These are phyloP conservation scores for Paralichthys olivaceus DNA, from an alignment of 2,113 vertebrate species.

Conservation along the genomic window DNA sequence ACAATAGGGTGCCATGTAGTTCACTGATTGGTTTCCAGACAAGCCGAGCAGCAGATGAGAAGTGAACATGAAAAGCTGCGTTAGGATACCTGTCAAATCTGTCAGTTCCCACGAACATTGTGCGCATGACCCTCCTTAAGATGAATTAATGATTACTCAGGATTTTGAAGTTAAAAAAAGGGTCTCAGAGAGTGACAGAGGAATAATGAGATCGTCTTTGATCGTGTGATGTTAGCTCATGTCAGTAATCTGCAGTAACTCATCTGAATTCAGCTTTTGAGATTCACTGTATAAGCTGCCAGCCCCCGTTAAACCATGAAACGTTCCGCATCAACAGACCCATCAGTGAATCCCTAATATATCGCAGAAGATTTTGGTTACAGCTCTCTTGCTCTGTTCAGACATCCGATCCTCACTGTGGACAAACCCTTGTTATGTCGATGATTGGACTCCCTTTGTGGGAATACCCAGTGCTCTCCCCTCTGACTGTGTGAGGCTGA, in stretches of 20 bases:
- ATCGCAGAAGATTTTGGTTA: conserved; percentile 46
- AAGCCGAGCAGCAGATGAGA: conserved; percentile 55
- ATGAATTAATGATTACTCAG: conserved; percentile 69
- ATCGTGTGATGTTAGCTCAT: conserved; percentile 51
- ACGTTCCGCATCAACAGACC: conserved; percentile 32
- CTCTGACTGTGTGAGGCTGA: conserved; percentile 88
- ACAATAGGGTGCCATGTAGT: conserved; percentile 59
- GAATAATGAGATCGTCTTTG: conserved; percentile 71
- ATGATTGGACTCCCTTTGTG: conserved; percentile 84
- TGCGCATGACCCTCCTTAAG: conserved; percentile 40
- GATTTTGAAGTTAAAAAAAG: conserved; percentile 47
- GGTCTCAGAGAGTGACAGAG: conserved; percentile 39
- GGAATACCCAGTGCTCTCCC: conserved; percentile 83
- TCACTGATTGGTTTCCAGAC: conserved; percentile 61
- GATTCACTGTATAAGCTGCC: conserved; percentile 25
- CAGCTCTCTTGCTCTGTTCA: conserved; percentile 27
- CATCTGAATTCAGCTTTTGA: conserved; percentile 41
- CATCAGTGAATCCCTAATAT: conserved; percentile 26
- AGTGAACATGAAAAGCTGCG: conserved; percentile 63
- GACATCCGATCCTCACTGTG: conserved; percentile 64
- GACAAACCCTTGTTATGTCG: conserved; percentile 86
- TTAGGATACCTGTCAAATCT: conserved; percentile 74
- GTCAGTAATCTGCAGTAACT: conserved; percentile 59
- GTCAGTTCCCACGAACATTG: conserved; percentile 49
- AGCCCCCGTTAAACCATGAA: conserved; percentile 20